phyloP scores from a whole-genome alignment of 2,113 vertebrate genomes.

The Salvelinus alpinus region DNA sequence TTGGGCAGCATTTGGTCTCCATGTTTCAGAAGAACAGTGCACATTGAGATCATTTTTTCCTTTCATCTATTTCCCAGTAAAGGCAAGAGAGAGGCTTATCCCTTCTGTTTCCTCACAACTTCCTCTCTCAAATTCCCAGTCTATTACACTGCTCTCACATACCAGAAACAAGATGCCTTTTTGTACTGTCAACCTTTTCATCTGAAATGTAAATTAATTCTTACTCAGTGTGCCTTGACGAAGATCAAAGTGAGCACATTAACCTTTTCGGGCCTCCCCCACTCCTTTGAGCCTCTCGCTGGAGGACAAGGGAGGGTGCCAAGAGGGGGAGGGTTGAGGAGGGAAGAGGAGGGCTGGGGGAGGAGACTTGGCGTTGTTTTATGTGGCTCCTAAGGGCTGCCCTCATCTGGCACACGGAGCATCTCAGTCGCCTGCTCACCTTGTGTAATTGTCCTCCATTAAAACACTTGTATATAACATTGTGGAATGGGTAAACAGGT shows the following conservation, averaged over 20 bases:
- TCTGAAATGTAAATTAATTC: conserved; percentile 99
- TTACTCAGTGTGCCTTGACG: conserved; percentile 94
- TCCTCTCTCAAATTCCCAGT: conserved; percentile 96
- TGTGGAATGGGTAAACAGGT: conserved; percentile 66
- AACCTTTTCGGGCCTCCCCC: conserved; percentile 85
- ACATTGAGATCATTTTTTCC: conserved; percentile 88
- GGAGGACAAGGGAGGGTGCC: conserved; percentile 69
- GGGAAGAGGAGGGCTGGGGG: conserved; percentile 60
- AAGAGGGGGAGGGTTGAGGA: conserved; percentile 26
- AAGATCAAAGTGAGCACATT: conserved; percentile 99
- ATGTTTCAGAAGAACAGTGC: conserved; percentile 89
- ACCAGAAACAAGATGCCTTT: conserved; percentile 99
- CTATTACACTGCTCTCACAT: conserved; percentile 95
- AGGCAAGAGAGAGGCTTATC: conserved; percentile 88
- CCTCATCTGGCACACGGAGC: conserved; percentile 72
- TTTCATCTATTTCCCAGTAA: conserved; percentile 98
- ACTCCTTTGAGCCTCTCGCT: conserved; percentile 72
- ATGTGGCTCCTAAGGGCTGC: conserved; percentile 63
- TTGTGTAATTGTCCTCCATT: conserved; percentile 69
- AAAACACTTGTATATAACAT: conserved; percentile 66
- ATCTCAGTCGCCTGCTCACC: conserved; percentile 66
- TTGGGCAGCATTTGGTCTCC: conserved; percentile 95
- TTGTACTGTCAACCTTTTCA: conserved; percentile 99
- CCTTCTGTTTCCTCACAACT: conserved; percentile 91
- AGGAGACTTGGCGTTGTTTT: conserved; percentile 76